phyloP scores from a whole-genome alignment of 1,140 invertebrate species.

The Batillaria attramentaria region DNA sequence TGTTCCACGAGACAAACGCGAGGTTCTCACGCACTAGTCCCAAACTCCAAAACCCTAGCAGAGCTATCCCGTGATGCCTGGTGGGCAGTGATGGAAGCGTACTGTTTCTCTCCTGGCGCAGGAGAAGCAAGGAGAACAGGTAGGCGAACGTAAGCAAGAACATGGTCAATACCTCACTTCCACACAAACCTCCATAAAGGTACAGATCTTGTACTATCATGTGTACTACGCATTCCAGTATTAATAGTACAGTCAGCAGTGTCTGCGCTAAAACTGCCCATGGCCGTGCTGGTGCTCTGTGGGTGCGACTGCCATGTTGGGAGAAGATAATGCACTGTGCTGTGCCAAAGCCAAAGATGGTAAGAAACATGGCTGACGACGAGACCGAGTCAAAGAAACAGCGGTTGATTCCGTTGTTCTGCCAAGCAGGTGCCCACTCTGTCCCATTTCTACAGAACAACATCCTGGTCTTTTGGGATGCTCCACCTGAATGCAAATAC shows the following conservation, averaged over 20 bases:
- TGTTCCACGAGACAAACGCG: no score
- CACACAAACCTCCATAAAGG: no score
- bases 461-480: no score
- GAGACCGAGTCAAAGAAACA: constrained; percentile 93
- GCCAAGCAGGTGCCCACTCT: constrained; percentile 75
- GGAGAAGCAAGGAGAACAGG: constrained; percentile 83
- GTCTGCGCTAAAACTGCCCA: constrained; percentile 63
- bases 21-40: no score
- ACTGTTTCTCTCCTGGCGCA: constrained; percentile 85
- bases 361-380: constrained; percentile 79
- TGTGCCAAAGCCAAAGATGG: constrained; percentile 85
- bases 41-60: no score
- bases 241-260: constrained; percentile 49
- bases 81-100: constrained; percentile 89
- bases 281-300: constrained; percentile 78
- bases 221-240: constrained; percentile 52
- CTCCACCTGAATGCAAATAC: no score
- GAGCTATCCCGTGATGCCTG: constrained; percentile 92
- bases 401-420: constrained; percentile 89
- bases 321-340: constrained; percentile 88
- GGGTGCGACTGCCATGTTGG: constrained; percentile 85
- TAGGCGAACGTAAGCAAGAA: constrained; percentile 77
- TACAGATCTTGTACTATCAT: constrained; percentile 57
- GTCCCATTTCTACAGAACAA: constrained; percentile 53
- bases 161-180: constrained; percentile 49